phyloP scores from a whole-genome alignment of 2,113 vertebrate species.

The Tychaedon coryphoeus region DNA sequence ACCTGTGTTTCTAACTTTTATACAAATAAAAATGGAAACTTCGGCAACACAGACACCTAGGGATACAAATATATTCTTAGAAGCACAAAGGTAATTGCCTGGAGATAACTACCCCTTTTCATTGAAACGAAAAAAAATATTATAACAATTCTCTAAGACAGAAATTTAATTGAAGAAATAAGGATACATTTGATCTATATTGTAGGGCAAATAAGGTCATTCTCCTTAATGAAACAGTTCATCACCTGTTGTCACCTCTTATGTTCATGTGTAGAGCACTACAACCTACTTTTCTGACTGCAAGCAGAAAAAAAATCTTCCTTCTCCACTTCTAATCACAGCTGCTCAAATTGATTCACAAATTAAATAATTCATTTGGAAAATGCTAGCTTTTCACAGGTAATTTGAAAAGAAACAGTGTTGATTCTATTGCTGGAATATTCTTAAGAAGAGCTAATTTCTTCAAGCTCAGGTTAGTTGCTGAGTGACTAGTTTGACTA shows the following conservation, averaged over 20 bases:
- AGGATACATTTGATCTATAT: neutral
- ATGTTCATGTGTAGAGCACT: neutral
- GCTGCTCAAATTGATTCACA: neutral
- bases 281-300: neutral
- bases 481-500: neutral
- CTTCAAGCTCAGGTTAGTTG: neutral
- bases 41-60: neutral
- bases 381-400: neutral
- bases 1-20: neutral
- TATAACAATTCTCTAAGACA: neutral
- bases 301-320: neutral
- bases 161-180: neutral
- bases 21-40: neutral
- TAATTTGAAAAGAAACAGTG: neutral
- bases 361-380: neutral
- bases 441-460: neutral
- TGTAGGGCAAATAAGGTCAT: neutral
- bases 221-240: neutral
- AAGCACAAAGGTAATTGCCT: neutral
- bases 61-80: neutral
- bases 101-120: neutral
- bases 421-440: neutral
- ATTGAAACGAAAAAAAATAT: neutral
- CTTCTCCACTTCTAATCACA: conserved; percentile 33
- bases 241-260: neutral